Conservation (phyloP, 2,797 vertebrate species). For the Meriones psammophilus region DNA sequence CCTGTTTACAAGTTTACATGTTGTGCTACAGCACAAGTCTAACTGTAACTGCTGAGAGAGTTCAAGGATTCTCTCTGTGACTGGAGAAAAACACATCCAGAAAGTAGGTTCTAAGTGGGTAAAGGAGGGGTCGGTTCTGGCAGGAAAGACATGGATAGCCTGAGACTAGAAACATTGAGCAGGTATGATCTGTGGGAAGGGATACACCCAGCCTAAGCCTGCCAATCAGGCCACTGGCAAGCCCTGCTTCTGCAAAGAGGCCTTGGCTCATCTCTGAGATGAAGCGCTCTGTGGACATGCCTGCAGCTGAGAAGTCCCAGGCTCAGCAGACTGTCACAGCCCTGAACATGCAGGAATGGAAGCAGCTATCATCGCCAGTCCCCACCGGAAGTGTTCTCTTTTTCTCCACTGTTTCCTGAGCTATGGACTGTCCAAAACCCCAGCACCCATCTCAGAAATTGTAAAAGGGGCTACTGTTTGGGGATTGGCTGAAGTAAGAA, state of each 20-base stretch:
- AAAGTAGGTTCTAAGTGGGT: neutral
- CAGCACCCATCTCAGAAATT: rapidly evolving
- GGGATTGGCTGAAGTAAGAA: neutral
- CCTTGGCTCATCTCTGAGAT: too few relatives aligned
- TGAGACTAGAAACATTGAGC: too few relatives aligned
- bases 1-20: neutral
- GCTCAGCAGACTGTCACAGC: neutral
- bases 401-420: neutral
- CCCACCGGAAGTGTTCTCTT: too few relatives aligned
- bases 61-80: neutral
- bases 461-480: neutral
- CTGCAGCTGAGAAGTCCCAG: too few relatives aligned
- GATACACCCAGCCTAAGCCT: too few relatives aligned
- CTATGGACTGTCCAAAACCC: neutral
- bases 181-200: too few relatives aligned
- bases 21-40: neutral
- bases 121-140: neutral
- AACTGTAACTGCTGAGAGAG: rapidly evolving
- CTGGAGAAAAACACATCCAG: neutral
- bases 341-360: neutral
- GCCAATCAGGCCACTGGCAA: too few relatives aligned
- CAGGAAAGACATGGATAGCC: too few relatives aligned
- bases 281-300: too few relatives aligned
- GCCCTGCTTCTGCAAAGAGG: too few relatives aligned
- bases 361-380: rapidly evolving